Base-by-base conservation (phyloP, 2,888 invertebrate species). In the Chaitophorus viminalis region DNA sequence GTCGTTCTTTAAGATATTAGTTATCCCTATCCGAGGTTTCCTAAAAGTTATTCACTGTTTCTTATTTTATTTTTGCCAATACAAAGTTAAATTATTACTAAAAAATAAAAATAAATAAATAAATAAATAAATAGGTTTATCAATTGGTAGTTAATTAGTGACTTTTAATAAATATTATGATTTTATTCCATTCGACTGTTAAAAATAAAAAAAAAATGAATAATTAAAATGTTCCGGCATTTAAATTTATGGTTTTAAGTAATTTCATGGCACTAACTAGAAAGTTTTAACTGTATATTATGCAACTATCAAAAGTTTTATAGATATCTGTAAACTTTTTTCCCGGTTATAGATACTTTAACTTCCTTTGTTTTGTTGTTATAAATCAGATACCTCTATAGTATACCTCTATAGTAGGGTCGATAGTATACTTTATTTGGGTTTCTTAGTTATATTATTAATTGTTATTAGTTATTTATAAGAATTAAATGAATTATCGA, bases 271-370 rank as follows among this genome's bases (percentile, higher is more conserved):
- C 74, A 74, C 29, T 54, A 29, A 74, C 74, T 74, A 54, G 11
- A 82, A 74, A 74, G 74, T 82, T 74, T 79, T 60, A 60, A 74
- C 74, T 72, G 46, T 46, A 46, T 46, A 81, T 17, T 36, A 36
- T 3, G 52, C 21, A 1, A 54, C 54, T 36, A 74, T 54, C 36
- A 74, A 82, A 82, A 82, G 74, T 82, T 74, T 82, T 36, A 46
- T n/a, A 70, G 36, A 31, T 52, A 74, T 39, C 18, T 70, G 36
- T 82, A 82, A 82, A 82, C 33, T 82, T 82, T 74, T 65, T 74
- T 82, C 74, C n/a, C n/a, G 82, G 54, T 82, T 82, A 82, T 52
- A 54, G 70, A 72, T 72, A 72, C 82, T 72, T 72, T 8, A 82
- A 82, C 52, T 82, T 82, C 70, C 46, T 72, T 82, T 54, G 52